Percentiles rank a stretch among this genome's conserved stretches.
These are phyloP conservation scores for Antheraea yamamai DNA, from an alignment of 2,888 invertebrate genomes.

Conservation along the genomic window DNA sequence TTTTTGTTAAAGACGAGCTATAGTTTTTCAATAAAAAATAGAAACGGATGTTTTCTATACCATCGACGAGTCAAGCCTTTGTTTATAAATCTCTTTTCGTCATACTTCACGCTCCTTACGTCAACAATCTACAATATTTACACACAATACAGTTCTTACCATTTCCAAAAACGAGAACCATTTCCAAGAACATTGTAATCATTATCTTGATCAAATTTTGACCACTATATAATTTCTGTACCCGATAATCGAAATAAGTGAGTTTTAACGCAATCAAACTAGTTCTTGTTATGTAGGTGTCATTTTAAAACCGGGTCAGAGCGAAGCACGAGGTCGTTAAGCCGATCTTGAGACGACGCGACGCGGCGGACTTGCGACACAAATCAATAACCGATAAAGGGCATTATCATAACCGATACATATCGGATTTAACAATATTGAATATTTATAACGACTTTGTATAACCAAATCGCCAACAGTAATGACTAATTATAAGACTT, in stretches of 20 bases:
- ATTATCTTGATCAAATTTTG: too few species aligned
- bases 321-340: conserved; percentile 3
- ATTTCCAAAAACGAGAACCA: too few species aligned
- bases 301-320: not conserved
- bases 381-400: conserved; percentile 12
- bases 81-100: too few species aligned
- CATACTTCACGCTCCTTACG: too few species aligned
- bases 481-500: too few species aligned
- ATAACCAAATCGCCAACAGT: not conserved
- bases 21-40: too few species aligned
- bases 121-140: too few species aligned
- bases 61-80: too few species aligned
- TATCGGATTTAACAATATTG: not conserved
- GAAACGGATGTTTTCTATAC: too few species aligned
- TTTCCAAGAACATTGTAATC: too few species aligned
- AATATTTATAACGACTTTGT: not conserved
- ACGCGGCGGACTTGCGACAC: not conserved
- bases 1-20: too few species aligned
- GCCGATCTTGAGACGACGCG: not conserved
- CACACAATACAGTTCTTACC: too few species aligned
- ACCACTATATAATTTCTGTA: not conserved
- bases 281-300: conserved; percentile 4
- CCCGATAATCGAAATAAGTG: not conserved
- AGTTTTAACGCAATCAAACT: not conserved
- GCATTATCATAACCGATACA: not conserved